phyloP scores from a whole-genome alignment of 2,113 vertebrate species.

The Saguinus midas region DNA sequence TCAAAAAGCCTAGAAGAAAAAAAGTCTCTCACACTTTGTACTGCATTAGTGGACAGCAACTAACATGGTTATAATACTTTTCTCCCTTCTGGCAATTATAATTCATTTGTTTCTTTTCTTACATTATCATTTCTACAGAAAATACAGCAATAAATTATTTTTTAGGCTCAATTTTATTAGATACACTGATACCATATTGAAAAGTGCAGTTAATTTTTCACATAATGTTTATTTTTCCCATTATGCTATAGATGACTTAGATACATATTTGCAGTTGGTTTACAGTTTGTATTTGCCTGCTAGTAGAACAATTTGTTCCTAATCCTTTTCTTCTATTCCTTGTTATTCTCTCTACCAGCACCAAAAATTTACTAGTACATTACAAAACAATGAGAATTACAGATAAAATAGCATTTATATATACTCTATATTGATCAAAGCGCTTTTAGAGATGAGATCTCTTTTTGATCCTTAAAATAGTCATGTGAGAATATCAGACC shows the following conservation, averaged over 20 bases:
- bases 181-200: slow-evolving; percentile 18
- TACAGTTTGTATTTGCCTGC: background rate
- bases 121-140: slow-evolving; percentile 36
- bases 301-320: background rate
- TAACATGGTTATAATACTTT: background rate
- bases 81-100: background rate
- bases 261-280: background rate
- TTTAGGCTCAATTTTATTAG: background rate
- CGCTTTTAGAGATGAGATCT: slow-evolving; percentile 12
- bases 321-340: slow-evolving; percentile 26
- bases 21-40: background rate
- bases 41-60: background rate
- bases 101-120: slow-evolving; percentile 33
- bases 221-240: background rate
- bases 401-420: background rate
- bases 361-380: background rate
- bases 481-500: background rate
- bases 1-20: background rate
- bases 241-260: background rate
- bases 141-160: slow-evolving; percentile 25
- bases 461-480: background rate
- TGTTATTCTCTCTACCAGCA: background rate
- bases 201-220: slow-evolving; percentile 47
- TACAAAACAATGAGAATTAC: slow-evolving; percentile 17
- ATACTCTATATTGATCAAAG: background rate